Percentiles rank a stretch among this genome's conserved stretches.
Evolutionary conservation across 2,888 invertebrate species (phyloP).

Genomic region (Papilio gigon): DNA sequence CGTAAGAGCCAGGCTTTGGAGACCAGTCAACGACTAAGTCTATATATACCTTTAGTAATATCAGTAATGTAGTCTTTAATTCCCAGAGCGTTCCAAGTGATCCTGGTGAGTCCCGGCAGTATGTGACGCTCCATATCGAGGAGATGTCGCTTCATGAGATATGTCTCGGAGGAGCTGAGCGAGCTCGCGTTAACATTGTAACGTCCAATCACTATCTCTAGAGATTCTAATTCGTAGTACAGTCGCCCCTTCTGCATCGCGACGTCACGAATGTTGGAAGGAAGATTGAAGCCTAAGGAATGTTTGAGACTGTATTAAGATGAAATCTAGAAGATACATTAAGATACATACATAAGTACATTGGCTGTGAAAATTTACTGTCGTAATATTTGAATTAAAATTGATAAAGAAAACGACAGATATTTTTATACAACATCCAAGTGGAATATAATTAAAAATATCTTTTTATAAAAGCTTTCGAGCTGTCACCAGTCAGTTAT

Average conservation of each 20-base stretch:
- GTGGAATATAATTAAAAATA: no score
- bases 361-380: no score
- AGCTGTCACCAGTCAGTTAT: no score
- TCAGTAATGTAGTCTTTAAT: constrained; percentile 86
- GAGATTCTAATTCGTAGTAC: constrained; percentile 84
- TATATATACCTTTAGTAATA: constrained; percentile 69
- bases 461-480: no score
- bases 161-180: constrained; percentile 87
- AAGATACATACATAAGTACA: no score
- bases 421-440: no score
- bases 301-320: not conserved
- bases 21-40: not conserved
- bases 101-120: constrained; percentile 90
- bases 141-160: constrained; percentile 86
- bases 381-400: no score
- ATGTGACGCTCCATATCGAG: constrained; percentile 88
- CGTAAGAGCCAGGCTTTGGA: not conserved
- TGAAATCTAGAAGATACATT: not conserved
- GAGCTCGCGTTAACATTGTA: constrained; percentile 86
- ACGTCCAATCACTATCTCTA: constrained; percentile 81
- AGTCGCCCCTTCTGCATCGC: constrained; percentile 85
- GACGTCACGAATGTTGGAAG: constrained; percentile 77
- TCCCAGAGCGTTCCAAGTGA: constrained; percentile 93
- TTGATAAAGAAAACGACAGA: no score
- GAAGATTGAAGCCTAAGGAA: constrained; percentile 68